A percentile compares a stretch with the other conserved stretches of the same genome.
phyloP scores from a whole-genome alignment of 2,888 invertebrate species.

The Diarsia mendica region DNA sequence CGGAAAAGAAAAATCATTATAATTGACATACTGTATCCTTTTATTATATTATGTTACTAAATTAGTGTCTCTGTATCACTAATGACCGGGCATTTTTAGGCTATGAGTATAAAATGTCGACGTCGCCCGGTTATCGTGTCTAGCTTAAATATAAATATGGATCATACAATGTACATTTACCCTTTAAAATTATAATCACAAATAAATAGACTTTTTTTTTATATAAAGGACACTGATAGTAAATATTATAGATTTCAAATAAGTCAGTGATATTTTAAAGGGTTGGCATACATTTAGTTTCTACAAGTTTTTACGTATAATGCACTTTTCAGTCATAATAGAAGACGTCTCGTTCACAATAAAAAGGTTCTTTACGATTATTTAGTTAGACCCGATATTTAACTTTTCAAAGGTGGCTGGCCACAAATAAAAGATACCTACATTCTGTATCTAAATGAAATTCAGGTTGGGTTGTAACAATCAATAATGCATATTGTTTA shows the following conservation, averaged over 20 bases:
- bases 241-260: constrained; percentile 22
- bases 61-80: constrained; percentile 18
- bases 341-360: constrained; percentile 48
- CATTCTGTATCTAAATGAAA: not conserved
- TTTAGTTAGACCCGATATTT: not conserved
- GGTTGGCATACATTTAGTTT: constrained; percentile 41
- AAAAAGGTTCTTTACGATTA: not conserved
- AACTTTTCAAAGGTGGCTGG: not conserved
- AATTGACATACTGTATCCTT: not conserved
- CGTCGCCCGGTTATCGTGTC: constrained; percentile 30
- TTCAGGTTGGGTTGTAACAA: not conserved
- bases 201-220: not conserved
- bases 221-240: constrained; percentile 12
- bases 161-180: constrained; percentile 36
- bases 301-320: constrained; percentile 47
- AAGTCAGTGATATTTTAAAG: constrained; percentile 33
- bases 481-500: not conserved
- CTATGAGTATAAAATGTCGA: constrained; percentile 55
- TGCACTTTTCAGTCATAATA: constrained; percentile 53
- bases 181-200: constrained; percentile 35
- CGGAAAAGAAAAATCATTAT: not conserved
- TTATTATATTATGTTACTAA: constrained; percentile 54
- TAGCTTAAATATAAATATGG: constrained; percentile 25
- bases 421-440: not conserved
- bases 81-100: constrained; percentile 42